Evolutionary conservation across 1,140 invertebrate genomes (phyloP).

Genomic region (Drosophila equinoxialis): DNA sequence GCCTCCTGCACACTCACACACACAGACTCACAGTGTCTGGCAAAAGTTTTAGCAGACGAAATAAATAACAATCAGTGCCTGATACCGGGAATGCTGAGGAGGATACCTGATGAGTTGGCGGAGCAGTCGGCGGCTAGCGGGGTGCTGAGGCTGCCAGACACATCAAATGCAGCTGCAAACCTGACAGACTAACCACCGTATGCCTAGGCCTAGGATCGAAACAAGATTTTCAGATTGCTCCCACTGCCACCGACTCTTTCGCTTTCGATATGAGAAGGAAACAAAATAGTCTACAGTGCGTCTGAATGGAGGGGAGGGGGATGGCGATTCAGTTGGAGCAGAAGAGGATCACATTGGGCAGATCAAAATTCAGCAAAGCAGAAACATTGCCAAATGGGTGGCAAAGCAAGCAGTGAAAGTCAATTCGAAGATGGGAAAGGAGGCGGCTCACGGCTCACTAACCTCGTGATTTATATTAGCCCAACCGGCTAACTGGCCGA

Average conservation of each 20-base stretch:
- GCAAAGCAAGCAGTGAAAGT: conserved; percentile 47
- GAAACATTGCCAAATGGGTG: conserved; percentile 35
- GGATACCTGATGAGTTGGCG: too few species aligned
- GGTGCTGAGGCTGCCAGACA: neutral
- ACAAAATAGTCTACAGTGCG: neutral
- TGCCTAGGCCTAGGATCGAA: conserved; percentile 1
- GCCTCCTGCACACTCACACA: neutral
- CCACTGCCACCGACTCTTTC: neutral
- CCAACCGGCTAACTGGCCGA: conserved; percentile 29
- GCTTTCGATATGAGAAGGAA: neutral
- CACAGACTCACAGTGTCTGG: neutral
- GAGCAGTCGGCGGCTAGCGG: neutral
- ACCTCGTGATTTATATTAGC: conserved; percentile 71
- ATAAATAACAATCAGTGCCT: conserved; percentile 22
- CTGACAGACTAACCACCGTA: neutral
- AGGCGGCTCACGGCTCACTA: conserved; percentile 67
- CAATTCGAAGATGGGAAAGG: conserved; percentile 17
- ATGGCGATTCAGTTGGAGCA: neutral
- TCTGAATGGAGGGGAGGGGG: neutral
- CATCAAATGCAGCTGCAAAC: conserved; percentile 9
- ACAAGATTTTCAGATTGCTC: neutral
- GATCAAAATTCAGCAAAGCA: conserved; percentile 38
- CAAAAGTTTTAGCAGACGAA: conserved; percentile 42
- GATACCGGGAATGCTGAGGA: neutral
- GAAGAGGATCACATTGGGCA: neutral